A percentile compares a stretch with the other conserved stretches of the same genome.
phyloP scores from a whole-genome alignment of 2,797 vertebrate species.

The Brotula barbata region DNA sequence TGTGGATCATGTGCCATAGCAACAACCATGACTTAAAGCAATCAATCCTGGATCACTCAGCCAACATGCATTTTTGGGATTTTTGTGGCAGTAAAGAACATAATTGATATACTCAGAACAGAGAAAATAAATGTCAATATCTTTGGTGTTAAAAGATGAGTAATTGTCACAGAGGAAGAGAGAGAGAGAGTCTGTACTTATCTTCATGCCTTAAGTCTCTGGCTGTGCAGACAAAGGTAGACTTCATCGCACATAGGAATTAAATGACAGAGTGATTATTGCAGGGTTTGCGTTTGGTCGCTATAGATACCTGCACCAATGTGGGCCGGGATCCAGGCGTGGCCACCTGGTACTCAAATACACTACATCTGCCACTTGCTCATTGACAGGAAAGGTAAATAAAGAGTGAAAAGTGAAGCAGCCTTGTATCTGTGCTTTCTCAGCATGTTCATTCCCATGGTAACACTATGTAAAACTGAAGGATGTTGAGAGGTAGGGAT shows the following conservation, averaged over 20 bases:
- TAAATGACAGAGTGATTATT: conserved; percentile 64
- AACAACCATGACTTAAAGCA: conserved; percentile 24
- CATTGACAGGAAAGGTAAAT: background rate
- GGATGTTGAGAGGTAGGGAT: conserved; percentile 2
- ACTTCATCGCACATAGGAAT: conserved; percentile 37
- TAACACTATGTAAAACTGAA: conserved; percentile 4
- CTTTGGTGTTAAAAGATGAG: too few relatives aligned
- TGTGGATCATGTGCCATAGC: conserved; percentile 23
- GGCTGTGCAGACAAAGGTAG: conserved; percentile 43
- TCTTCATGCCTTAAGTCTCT: conserved; percentile 38
- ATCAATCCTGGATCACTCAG: conserved; percentile 52
- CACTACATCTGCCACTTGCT: background rate
- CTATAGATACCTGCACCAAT: conserved; percentile 40
- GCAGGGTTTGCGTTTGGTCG: conserved; percentile 21
- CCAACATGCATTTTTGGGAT: conserved; percentile 8
- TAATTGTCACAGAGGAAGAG: too few relatives aligned
- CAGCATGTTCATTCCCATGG: background rate
- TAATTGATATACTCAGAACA: too few relatives aligned
- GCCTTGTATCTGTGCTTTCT: background rate
- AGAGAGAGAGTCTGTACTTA: conserved; percentile 13
- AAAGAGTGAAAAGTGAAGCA: background rate
- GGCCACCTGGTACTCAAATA: conserved; percentile 48
- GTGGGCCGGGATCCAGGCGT: conserved; percentile 61
- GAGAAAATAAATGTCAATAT: too few relatives aligned
- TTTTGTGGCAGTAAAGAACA: conserved; percentile 18